These are phyloP conservation scores for Lasioglossum morio DNA, from an alignment of 2,888 invertebrate genomes.

Conservation along the genomic window DNA sequence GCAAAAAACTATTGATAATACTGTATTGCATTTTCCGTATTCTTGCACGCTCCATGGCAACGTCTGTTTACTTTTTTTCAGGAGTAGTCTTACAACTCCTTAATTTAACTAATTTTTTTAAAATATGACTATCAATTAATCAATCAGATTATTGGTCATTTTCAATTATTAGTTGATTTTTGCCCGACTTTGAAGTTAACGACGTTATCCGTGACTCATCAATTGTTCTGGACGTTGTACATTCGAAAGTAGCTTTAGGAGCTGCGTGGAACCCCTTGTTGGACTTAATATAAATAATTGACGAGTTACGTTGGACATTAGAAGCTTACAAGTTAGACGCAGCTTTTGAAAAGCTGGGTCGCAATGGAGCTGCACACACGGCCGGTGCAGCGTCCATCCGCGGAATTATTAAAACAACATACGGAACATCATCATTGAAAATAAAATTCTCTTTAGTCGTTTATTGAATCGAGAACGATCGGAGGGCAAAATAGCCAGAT, in stretches of 20 bases:
- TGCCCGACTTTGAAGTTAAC: no score
- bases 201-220: no score
- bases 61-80: no score
- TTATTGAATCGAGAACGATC: neutral
- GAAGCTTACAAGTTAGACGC: neutral
- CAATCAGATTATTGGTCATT: no score
- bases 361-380: neutral
- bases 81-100: no score
- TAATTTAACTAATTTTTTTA: no score
- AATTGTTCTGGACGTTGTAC: neutral
- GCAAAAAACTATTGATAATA: no score
- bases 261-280: neutral
- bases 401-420: neutral
- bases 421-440: neutral
- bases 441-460: neutral
- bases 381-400: neutral
- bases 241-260: neutral
- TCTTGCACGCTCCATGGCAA: no score
- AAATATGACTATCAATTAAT: no score
- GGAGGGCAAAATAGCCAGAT: neutral
- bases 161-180: no score
- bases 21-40: no score
- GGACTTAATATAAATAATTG: neutral
- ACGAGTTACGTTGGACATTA: neutral
- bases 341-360: slow-evolving; percentile 4